These are phyloP conservation scores for Pammene aurita DNA, from an alignment of 2,888 invertebrate species.

Conservation along the genomic window DNA sequence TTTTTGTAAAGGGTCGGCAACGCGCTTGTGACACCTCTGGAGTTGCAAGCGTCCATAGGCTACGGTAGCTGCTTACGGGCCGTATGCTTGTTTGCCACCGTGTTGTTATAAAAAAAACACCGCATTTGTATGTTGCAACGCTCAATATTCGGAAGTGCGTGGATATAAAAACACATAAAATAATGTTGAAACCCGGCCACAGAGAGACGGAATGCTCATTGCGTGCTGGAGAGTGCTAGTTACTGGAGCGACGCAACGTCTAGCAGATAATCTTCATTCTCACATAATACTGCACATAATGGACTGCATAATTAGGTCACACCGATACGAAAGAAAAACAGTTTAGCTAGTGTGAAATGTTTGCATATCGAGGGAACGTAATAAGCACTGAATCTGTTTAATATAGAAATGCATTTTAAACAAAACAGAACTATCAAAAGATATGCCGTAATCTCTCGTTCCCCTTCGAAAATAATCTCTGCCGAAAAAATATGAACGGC, in stretches of 20 bases:
- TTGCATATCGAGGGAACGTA: background rate
- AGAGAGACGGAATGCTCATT: conserved; percentile 3
- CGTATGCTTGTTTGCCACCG: too few relatives aligned
- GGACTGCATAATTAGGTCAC: conserved; percentile 23
- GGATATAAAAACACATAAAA: background rate
- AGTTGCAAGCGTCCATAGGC: too few relatives aligned
- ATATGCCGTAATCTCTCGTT: too few relatives aligned
- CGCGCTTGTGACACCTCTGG: too few relatives aligned
- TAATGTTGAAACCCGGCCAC: background rate
- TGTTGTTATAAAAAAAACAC: too few relatives aligned
- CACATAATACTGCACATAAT: conserved; percentile 27
- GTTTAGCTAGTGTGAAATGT: too few relatives aligned
- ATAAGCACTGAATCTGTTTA: background rate
- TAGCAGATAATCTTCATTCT: conserved; percentile 24
- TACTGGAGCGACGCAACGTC: conserved; percentile 20
- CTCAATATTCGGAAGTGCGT: background rate
- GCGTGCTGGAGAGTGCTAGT: conserved; percentile 25
- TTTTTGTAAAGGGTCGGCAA: too few relatives aligned
- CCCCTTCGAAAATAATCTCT: too few relatives aligned
- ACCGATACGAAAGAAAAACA: background rate
- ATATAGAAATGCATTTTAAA: too few relatives aligned
- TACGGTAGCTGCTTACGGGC: too few relatives aligned
- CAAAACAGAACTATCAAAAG: too few relatives aligned
- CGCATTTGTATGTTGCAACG: background rate
- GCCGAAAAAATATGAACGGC: too few relatives aligned